A percentile compares a stretch with the other conserved stretches of the same genome.
These are phyloP conservation scores for Trichonephila clavipes DNA, from an alignment of 1,140 invertebrate species.

Conservation along the genomic window DNA sequence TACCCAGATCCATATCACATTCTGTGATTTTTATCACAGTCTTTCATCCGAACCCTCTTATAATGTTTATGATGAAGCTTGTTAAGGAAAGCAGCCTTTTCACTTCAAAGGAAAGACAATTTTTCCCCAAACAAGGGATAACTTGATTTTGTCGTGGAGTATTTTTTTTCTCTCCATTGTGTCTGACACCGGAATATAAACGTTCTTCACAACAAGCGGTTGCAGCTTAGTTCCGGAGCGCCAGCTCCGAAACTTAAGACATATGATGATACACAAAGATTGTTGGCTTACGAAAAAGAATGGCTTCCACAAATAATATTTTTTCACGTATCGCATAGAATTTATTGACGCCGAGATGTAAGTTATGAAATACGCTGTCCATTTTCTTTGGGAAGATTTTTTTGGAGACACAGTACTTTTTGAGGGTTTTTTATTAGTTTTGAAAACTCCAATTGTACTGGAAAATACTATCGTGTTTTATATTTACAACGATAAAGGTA, in stretches of 20 bases:
- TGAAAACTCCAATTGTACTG: too few relatives aligned
- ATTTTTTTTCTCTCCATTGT: background rate
- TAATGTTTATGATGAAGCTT: constrained; percentile 75
- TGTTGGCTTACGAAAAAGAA: constrained; percentile 56
- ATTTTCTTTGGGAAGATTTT: background rate
- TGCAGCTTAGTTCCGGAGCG: constrained; percentile 33
- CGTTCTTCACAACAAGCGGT: constrained; percentile 2
- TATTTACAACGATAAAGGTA: too few relatives aligned
- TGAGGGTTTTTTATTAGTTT: background rate
- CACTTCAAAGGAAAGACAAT: constrained; percentile 68
- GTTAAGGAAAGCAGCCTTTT: constrained; percentile 66
- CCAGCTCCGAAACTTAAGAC: constrained; percentile 59
- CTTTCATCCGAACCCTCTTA: constrained; percentile 32
- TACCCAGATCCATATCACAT: background rate
- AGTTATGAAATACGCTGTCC: constrained; percentile 46
- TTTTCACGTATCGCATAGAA: constrained; percentile 40
- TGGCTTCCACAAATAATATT: constrained; percentile 37
- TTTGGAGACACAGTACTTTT: background rate
- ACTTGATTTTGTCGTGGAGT: constrained; percentile 49
- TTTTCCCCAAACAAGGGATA: constrained; percentile 70
- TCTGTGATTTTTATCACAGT: constrained; percentile 54
- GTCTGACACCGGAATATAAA: constrained; percentile 66
- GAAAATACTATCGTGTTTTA: too few relatives aligned
- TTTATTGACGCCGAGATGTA: constrained; percentile 34
- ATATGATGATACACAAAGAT: constrained; percentile 51